Evolutionary conservation across 2,888 invertebrate genomes (phyloP), one percentile per base, ranked within the genome.

Genomic region (Xanthia icteritia): DNA sequence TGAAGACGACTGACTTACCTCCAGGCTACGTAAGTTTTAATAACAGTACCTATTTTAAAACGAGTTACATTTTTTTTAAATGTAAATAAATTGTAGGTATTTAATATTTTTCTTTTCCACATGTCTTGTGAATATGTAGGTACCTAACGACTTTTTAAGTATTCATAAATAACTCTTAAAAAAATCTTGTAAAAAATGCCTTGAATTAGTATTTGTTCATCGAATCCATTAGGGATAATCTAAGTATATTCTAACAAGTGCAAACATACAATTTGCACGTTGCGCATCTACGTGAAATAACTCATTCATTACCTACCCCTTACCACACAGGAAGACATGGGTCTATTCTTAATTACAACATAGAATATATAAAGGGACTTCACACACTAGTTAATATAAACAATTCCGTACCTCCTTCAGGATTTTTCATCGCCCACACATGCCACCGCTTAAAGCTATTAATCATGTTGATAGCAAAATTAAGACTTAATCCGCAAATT

Each of bases 401-500:
- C 75, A 81, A 58, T 48, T 63, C 23, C 56, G 64, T 69, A 83
- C 81, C 77, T 73, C 74, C 73, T 77, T 77, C 76, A 79, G 76
- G 64, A 82, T 81, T 87, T 82, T 87, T 81, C 81, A 65, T 73
- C 76, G 82, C 71, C 71, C 79, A 84, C 82, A 89, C 76, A 89
- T 88, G 85, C 77, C 86, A 88, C 88, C 86, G 83, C 88, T 82
- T 86, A 84, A 81, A 88, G 84, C 89, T 89, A 93, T 94, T 93
- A 91, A 92, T 94, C 94, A 94, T 90, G 84, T 91, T 92, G 92
- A 92, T 93, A 90, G 89, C 90, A 91, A 93, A 93, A 94, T 94
- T 95, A 94, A 93, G 92, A 91, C 92, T 90, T 93, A 95, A 95
- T 94, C 94, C 93, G 89, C 91, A 93, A 94, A 94, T 94, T 93